Evolutionary conservation across 2,797 vertebrate species (phyloP).

Genomic region (Pangasius mekongensis): DNA sequence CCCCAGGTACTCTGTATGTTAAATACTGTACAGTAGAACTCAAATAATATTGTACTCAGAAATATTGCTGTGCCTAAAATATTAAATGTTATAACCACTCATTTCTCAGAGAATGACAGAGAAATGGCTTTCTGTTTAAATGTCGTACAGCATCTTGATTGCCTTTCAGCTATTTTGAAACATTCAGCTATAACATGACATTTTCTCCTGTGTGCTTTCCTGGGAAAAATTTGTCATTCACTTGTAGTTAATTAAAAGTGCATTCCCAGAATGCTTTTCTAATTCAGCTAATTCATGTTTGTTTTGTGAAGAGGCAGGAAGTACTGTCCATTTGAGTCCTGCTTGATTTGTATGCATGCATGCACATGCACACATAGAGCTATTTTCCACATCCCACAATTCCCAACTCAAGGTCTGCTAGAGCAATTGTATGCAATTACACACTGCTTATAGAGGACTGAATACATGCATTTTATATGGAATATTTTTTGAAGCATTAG

Average conservation of each 20-base stretch:
- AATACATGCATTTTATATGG: background rate
- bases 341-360: background rate
- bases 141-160: background rate
- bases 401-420: background rate
- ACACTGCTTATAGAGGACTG: background rate
- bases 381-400: background rate
- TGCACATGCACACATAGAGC: background rate
- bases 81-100: background rate
- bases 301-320: constrained; percentile 20
- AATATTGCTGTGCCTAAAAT: background rate
- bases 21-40: background rate
- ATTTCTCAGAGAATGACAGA: background rate
- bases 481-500: background rate
- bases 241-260: constrained; percentile 14
- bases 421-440: background rate
- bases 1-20: background rate
- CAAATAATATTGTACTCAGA: background rate
- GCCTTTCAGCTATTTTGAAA: background rate
- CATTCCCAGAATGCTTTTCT: constrained; percentile 21
- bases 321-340: background rate
- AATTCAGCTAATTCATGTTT: constrained; percentile 33
- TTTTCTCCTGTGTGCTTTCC: background rate
- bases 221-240: background rate
- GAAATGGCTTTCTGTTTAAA: background rate
- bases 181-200: background rate